Evolutionary conservation across 2,113 vertebrate genomes (phyloP), one percentile per base, ranked within the genome.

Genomic region (Eubucco bourcierii): DNA sequence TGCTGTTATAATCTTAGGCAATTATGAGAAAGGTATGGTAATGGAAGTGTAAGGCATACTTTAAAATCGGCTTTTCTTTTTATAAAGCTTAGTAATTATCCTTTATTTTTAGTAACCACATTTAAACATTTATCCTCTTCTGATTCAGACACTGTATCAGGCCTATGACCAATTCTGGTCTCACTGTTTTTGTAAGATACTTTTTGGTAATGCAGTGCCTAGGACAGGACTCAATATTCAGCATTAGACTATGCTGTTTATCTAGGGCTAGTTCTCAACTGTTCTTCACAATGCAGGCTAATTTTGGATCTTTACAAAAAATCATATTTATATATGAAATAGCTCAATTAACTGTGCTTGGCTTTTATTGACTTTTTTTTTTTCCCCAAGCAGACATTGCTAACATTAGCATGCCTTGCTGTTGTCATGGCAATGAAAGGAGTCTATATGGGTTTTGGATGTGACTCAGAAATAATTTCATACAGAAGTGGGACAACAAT

Each of bases 361-460:
- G 41, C 84, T 92, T 94, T 80, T 83, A 89, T 64, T 77, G 84
- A 61, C 50, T 6, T 52, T 86, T 86, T 80, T 81, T 91, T 67
- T 63, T 52, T 10, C 47, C 8, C 20, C 77, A 68, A 87, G 73
- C 65, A 92, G 61, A 80, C 68, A 58, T 46, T 56, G 44, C 81
- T 85, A 93, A 68, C 84, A 63, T 64, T 82, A 81, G 78, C 76
- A 90, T 80, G 78, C 41, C 72, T 90, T 84, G 39, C 75, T 65
- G 95, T 95, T 96, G 94, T 83, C 94, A 96, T 93, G 91, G 94
- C 84, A 93, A 95, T 87, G 31, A 82, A 87, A 84, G 33, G 25
- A 93, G 64, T 53, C 85, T 94, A n/a, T 92, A 93, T 83, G 65
- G 3, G 77, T 80, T 80, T 74, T 72, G 91, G 81, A 93, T 84